These are phyloP conservation scores for Geophilus truncorum DNA, from an alignment of 2,888 invertebrate genomes.

Conservation along the genomic window DNA sequence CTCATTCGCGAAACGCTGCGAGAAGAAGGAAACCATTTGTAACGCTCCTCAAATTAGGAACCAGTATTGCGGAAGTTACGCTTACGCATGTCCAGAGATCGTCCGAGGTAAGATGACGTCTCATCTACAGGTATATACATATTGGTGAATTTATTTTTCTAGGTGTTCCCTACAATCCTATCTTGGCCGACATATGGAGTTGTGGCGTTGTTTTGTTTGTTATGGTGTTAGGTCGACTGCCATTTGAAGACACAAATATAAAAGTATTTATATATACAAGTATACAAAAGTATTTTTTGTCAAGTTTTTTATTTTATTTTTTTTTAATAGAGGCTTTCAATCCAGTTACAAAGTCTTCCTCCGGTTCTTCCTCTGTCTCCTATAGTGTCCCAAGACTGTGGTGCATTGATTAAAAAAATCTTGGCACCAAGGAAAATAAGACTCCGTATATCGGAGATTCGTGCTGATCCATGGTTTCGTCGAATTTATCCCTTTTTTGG, in stretches of 20 bases:
- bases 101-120: background rate
- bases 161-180: slow-evolving; percentile 8
- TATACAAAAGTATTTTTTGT: no score
- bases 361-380: background rate
- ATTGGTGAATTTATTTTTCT: no score
- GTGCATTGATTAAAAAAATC: background rate
- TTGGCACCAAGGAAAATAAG: background rate
- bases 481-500: background rate
- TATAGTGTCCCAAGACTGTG: background rate
- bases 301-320: no score
- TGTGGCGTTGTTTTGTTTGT: background rate
- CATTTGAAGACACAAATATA: background rate
- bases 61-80: slow-evolving; percentile 14
- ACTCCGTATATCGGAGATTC: background rate
- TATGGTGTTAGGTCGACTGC: background rate
- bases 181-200: slow-evolving; percentile 8
- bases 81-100: slow-evolving; percentile 29
- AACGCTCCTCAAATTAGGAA: background rate
- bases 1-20: background rate
- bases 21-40: background rate
- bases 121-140: no score
- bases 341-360: background rate
- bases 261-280: background rate
- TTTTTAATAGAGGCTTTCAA: background rate
- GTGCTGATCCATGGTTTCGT: background rate